A percentile compares a stretch with the other conserved stretches of the same genome.
phyloP scores from a whole-genome alignment of 2,797 vertebrate genomes.

The Pelobates cultripes region DNA sequence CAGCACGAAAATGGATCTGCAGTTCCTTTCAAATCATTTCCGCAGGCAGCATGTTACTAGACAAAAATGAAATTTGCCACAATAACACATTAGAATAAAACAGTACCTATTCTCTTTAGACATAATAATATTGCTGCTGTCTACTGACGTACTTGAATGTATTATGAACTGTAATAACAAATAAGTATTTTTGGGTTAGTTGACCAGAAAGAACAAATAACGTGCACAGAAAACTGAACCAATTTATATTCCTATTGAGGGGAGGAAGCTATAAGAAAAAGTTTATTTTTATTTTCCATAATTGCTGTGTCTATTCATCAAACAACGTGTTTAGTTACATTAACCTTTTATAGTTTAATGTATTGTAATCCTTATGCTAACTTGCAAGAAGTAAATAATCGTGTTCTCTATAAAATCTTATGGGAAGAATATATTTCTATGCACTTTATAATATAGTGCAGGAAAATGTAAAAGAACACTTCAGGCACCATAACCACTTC shows the following conservation, averaged over 20 bases:
- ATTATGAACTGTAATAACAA: neutral
- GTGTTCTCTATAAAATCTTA: too few species aligned
- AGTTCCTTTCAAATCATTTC: conserved; percentile 52
- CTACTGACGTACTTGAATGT: conserved; percentile 15
- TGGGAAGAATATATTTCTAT: too few species aligned
- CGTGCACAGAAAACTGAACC: neutral
- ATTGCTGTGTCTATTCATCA: conserved; percentile 38
- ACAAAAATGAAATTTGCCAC: conserved; percentile 52
- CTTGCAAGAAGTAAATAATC: too few species aligned
- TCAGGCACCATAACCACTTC: too few species aligned
- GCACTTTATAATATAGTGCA: too few species aligned
- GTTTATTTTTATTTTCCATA: conserved; percentile 36
- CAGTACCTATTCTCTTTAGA: neutral
- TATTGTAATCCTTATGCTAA: conserved; percentile 3
- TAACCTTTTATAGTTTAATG: neutral
- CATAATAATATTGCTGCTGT: neutral
- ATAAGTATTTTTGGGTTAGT: neutral
- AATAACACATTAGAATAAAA: conserved; percentile 32
- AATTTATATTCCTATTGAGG: conserved; percentile 33
- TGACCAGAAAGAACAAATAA: conserved; percentile 19
- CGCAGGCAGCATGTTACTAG: conserved; percentile 48
- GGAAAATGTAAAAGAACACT: too few species aligned
- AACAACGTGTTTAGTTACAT: conserved; percentile 6
- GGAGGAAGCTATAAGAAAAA: conserved; percentile 30
- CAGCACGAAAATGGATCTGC: conserved; percentile 42